phyloP scores from a whole-genome alignment of 2,797 vertebrate species.

The Gambusia yucatana region DNA sequence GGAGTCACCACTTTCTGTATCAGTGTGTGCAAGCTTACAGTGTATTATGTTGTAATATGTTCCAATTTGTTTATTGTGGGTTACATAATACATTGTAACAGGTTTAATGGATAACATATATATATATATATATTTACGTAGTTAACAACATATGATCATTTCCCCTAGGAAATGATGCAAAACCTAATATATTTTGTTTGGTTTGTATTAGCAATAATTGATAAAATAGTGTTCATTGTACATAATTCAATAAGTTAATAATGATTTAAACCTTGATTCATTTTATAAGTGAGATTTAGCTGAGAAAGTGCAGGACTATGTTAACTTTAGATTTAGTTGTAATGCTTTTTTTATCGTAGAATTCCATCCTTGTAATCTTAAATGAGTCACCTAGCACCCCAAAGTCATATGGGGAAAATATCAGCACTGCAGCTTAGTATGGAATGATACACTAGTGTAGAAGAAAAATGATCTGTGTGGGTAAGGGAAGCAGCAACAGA shows the following conservation, averaged over 20 bases:
- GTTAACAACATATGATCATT: background rate
- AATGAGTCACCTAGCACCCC: constrained; percentile 44
- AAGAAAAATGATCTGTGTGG: constrained; percentile 68
- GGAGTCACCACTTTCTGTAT: constrained; percentile 32
- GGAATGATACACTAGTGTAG: constrained; percentile 60
- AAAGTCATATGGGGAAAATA: constrained; percentile 46
- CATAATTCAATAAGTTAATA: background rate
- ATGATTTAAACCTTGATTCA: background rate
- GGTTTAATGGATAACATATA: background rate
- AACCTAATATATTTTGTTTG: background rate
- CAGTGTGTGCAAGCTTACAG: constrained; percentile 36
- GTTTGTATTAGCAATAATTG: background rate
- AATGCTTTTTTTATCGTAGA: constrained; percentile 19
- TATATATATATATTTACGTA: background rate
- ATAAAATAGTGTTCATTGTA: background rate
- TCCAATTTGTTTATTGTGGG: background rate
- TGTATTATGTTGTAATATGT: constrained; percentile 10
- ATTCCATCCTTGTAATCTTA: constrained; percentile 45
- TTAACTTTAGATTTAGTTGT: constrained; percentile 14
- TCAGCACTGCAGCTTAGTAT: constrained; percentile 41
- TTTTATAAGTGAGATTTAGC: background rate
- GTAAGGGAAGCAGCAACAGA: constrained; percentile 71
- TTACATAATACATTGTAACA: background rate
- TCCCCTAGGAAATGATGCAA: background rate
- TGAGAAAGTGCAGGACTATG: constrained; percentile 4